Evolutionary conservation across 2,888 invertebrate species (phyloP).

Genomic region (Lasius platythorax): DNA sequence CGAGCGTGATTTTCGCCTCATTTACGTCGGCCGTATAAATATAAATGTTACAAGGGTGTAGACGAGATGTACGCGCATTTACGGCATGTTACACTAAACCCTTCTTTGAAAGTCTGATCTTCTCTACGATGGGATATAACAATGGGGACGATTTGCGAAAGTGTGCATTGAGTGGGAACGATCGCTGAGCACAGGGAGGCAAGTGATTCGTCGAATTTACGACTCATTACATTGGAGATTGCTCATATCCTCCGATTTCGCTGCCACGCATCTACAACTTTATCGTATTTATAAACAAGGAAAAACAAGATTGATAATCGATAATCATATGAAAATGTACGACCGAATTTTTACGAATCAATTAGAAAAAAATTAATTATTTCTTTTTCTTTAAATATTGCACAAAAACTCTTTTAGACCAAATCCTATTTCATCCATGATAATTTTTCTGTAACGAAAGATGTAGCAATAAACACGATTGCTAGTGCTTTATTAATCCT

Average conservation of each 20-base stretch:
- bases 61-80: conserved; percentile 62
- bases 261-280: neutral
- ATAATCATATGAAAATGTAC: too few relatives aligned
- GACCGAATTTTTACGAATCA: neutral
- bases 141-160: conserved; percentile 45
- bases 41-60: conserved; percentile 60
- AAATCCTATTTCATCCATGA: neutral
- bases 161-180: conserved; percentile 41
- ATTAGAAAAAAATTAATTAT: neutral
- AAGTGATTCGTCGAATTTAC: conserved; percentile 45
- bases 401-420: neutral
- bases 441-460: neutral
- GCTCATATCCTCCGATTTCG: conserved; percentile 24
- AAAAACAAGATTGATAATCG: neutral
- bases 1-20: conserved; percentile 79
- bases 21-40: conserved; percentile 66
- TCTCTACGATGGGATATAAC: conserved; percentile 37
- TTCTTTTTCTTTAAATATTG: neutral
- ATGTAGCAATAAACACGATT: neutral
- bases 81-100: conserved; percentile 59
- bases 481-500: neutral
- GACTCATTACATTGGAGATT: conserved; percentile 47
- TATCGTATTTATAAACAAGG: neutral
- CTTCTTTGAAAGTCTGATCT: conserved; percentile 60
- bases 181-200: conserved; percentile 23